Evolutionary conservation across 1,140 invertebrate species (phyloP).

Genomic region (Rhopalosiphum padi): DNA sequence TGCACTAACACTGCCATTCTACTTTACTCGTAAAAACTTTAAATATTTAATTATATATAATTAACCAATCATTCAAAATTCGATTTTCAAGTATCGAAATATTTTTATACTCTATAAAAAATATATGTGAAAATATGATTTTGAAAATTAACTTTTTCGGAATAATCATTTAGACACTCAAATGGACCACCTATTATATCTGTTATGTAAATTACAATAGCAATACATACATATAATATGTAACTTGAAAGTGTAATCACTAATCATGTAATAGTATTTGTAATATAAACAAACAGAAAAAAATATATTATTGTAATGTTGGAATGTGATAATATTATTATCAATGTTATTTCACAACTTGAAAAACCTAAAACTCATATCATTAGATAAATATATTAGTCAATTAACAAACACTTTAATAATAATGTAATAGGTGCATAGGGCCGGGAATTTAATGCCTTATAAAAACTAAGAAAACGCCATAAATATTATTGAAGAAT

Average conservation of each 20-base stretch:
- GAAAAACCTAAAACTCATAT: neutral
- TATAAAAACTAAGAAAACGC: neutral
- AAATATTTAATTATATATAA: too few species aligned
- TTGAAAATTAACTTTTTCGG: too few species aligned
- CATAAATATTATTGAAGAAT: neutral
- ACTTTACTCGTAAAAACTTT: too few species aligned
- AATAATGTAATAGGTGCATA: neutral
- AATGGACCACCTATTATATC: neutral
- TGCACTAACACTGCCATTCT: too few species aligned
- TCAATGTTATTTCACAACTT: constrained; percentile 15
- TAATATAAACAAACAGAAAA: neutral
- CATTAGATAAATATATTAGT: neutral
- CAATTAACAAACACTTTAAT: neutral
- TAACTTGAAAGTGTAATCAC: neutral
- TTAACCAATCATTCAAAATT: neutral
- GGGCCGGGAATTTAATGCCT: neutral
- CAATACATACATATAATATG: neutral
- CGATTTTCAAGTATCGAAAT: neutral
- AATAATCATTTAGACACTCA: neutral
- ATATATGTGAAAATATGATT: too few species aligned
- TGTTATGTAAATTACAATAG: neutral
- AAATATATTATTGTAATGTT: neutral
- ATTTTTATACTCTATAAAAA: too few species aligned
- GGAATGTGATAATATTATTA: neutral
- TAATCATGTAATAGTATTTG: constrained; percentile 26